Base-by-base conservation (phyloP, 2,113 vertebrate species). In the Corythoichthys haematopterus region DNA sequence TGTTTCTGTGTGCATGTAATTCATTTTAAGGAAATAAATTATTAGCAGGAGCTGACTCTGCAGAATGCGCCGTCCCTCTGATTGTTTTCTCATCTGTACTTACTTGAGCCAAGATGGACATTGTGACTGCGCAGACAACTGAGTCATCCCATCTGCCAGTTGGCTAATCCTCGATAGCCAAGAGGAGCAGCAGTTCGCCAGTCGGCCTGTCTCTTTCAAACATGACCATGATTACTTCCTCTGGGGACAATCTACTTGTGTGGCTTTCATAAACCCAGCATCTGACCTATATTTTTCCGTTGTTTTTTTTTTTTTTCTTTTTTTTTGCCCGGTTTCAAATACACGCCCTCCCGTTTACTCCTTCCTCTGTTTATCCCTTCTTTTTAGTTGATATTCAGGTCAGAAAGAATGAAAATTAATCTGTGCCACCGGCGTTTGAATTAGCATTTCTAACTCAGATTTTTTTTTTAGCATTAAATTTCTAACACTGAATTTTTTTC, bases 381-480 rank as follows among this genome's bases (percentile, higher is more conserved):
- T 84, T 70, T 77, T 85, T 77, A 77, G 84, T 80, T 72, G 64
- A 88, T 87, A 90, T 89, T 85, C 87, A 84, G 88, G 88, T 88
- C 88, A 89, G 1, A 1, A 62, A 53, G 40, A 7, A 43, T 8
- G 9, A 43, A 43, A 43, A 8, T 43, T 43, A 5, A 43, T 7
- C 6, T 4, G 6, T 28, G 20, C 20, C 20, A 28, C 20, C 20
- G 20, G 20, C 1, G 1, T 28, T 28, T 28, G 20, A 28, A 28
- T 28, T 28, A 28, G 20, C 6, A 43, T 43, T 43, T 43, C 40
- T 43, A 43, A 43, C 40, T 7, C 2, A 5, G 40, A 5, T 40
- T 40, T 43, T 43, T 43, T 43, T 43, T 8, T 43, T 43, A 8
- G 40, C 40, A 43, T 43, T 3, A 8, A 43, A 28, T 28, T 28